Conservation (phyloP, 2,888 invertebrate genomes). For the Metalampra italica region DNA sequence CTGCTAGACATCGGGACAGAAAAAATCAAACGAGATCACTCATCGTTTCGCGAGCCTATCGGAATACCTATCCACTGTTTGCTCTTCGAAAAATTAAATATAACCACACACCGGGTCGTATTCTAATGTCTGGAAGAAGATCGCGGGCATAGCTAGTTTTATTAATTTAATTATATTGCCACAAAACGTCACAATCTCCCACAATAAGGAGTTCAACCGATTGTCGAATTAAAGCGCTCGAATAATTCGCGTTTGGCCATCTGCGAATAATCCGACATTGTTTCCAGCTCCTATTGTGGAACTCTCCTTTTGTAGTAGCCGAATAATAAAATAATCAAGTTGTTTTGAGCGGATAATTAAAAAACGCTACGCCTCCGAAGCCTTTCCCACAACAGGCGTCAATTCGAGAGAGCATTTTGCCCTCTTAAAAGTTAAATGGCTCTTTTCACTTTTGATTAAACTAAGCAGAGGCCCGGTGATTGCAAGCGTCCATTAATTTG, state of each 20-base stretch:
- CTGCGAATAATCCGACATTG: constrained; percentile 1
- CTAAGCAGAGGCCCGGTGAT: constrained; percentile 44
- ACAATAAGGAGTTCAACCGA: not conserved
- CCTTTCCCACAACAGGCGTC: not conserved
- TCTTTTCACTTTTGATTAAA: constrained; percentile 51
- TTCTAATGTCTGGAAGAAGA: too few relatives aligned
- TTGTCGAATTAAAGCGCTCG: not conserved
- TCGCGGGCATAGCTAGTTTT: too few relatives aligned
- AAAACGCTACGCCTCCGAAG: constrained; percentile 1
- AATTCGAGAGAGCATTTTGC: constrained; percentile 16
- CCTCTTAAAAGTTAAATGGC: constrained; percentile 51
- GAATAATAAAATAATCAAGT: constrained; percentile 1
- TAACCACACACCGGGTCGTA: too few relatives aligned
- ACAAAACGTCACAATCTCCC: not conserved
- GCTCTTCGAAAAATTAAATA: too few relatives aligned
- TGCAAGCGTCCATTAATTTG: constrained; percentile 44
- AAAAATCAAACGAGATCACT: too few relatives aligned
- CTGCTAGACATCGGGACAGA: too few relatives aligned
- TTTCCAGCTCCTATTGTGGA: not conserved
- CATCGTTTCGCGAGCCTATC: too few relatives aligned
- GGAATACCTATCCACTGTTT: too few relatives aligned
- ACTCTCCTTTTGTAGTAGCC: not conserved
- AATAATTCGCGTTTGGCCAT: not conserved
- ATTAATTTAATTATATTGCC: too few relatives aligned
- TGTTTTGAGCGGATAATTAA: constrained; percentile 5